These are phyloP conservation scores for Cyphotilapia sp. DNA, from an alignment of 2,113 vertebrate species.

Conservation along the genomic window DNA sequence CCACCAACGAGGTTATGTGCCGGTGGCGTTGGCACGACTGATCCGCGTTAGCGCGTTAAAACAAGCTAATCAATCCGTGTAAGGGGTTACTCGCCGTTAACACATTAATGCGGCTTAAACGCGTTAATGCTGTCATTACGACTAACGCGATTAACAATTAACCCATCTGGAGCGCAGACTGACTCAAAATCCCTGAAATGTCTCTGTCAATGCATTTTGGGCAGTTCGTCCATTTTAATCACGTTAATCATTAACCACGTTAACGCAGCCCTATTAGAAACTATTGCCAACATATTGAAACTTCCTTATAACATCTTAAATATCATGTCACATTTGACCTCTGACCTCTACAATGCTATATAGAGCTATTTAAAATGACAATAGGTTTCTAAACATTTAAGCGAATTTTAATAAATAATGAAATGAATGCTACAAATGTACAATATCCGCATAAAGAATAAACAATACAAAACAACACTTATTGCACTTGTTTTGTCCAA, in stretches of 20 bases:
- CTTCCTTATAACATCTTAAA: neutral
- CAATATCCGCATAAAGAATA: accelerated
- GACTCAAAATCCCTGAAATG: neutral
- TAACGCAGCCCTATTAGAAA: neutral
- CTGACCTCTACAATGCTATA: neutral
- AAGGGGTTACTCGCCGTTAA: accelerated
- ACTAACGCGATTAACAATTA: neutral
- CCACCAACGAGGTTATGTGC: neutral
- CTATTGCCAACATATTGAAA: neutral
- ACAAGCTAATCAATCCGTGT: neutral
- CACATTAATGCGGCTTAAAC: neutral
- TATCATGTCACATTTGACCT: neutral
- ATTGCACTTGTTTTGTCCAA: accelerated
- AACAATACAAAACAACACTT: neutral
- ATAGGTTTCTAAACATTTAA: neutral
- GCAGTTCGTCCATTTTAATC: neutral
- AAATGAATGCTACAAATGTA: neutral
- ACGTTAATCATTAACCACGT: neutral
- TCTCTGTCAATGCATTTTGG: neutral
- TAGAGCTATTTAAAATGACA: neutral
- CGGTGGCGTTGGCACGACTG: accelerated
- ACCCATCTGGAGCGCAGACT: neutral
- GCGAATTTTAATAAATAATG: neutral
- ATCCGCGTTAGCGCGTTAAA: accelerated
- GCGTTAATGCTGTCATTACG: accelerated